phyloP scores from a whole-genome alignment of 2,888 invertebrate genomes.

The Nemotelus pantherinus region DNA sequence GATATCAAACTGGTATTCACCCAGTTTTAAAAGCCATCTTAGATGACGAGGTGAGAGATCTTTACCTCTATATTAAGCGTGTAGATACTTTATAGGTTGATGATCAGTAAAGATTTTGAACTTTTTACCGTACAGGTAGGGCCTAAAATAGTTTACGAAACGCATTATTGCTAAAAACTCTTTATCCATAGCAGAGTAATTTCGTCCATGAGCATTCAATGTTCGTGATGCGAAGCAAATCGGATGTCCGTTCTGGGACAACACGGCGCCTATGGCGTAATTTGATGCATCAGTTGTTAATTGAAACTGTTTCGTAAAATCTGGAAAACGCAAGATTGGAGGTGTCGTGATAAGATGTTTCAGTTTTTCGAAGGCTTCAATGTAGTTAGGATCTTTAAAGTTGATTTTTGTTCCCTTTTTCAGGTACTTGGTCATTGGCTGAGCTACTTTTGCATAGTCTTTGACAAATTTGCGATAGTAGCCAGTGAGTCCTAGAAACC shows the following conservation, averaged over 20 bases:
- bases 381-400: constrained; percentile 46
- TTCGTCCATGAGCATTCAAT: too few relatives aligned
- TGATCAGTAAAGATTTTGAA: constrained; percentile 47
- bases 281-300: constrained; percentile 44
- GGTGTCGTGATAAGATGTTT: constrained; percentile 39
- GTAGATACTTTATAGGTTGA: constrained; percentile 47
- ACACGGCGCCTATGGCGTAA: constrained; percentile 45
- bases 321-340: constrained; percentile 42
- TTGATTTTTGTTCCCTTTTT: constrained; percentile 48
- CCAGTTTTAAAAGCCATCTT: constrained; percentile 48
- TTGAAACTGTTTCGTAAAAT: constrained; percentile 41
- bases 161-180: neutral
- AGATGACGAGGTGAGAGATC: constrained; percentile 46
- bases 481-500: constrained; percentile 47
- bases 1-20: too few relatives aligned
- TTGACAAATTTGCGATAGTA: constrained; percentile 47
- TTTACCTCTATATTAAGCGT: constrained; percentile 47
- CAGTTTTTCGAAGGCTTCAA: constrained; percentile 47
- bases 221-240: constrained; percentile 32
- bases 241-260: constrained; percentile 46
- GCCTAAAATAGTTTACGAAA: constrained; percentile 39
- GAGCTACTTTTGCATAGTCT: constrained; percentile 4
- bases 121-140: neutral
- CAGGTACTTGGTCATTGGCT: neutral
- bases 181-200: too few relatives aligned